Evolutionary conservation across 2,113 vertebrate species (phyloP).

Genomic region (Centropus unirufus): DNA sequence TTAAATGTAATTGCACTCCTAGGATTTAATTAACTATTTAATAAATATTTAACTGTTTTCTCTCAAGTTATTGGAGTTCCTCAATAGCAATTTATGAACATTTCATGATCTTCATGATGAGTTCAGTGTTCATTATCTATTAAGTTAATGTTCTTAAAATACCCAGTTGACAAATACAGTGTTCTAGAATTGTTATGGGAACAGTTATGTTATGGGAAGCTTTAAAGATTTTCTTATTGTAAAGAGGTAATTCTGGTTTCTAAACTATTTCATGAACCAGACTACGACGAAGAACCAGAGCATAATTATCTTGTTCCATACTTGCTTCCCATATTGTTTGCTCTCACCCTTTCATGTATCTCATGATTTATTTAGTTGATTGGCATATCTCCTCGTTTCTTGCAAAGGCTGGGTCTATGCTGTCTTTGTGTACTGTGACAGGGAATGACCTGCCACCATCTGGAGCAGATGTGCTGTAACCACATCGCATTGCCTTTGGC

Average conservation of each 20-base stretch:
- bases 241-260: background rate
- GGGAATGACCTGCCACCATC: background rate
- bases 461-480: background rate
- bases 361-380: background rate
- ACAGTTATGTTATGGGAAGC: background rate
- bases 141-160: conserved; percentile 11
- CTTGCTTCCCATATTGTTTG: background rate
- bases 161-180: background rate
- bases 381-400: background rate
- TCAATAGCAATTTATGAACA: conserved; percentile 4
- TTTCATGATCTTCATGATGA: conserved; percentile 10
- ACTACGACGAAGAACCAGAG: background rate
- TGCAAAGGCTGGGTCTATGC: background rate
- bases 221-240: background rate
- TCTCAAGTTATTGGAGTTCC: background rate
- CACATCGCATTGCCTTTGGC: background rate
- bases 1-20: background rate
- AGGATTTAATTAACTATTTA: conserved; percentile 46
- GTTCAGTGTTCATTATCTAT: conserved; percentile 5
- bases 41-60: conserved; percentile 22
- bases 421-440: background rate
- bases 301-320: background rate
- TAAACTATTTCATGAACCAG: background rate
- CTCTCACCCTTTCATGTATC: background rate
- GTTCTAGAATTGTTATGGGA: background rate